Conservation (phyloP, 2,888 invertebrate genomes). For the Phasia obesa region DNA sequence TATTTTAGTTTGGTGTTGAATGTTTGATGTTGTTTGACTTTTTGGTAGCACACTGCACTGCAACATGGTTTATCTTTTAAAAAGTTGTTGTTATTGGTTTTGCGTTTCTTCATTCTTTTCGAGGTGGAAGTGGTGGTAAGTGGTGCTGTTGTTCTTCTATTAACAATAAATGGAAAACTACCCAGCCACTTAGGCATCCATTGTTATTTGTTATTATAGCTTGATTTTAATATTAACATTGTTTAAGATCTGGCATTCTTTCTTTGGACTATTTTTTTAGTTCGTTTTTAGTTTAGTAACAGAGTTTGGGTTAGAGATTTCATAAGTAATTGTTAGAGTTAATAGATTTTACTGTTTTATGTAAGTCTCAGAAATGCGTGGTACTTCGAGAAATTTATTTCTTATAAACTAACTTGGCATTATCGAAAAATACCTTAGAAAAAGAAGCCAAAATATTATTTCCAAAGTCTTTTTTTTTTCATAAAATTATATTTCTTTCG, state of each 20-base stretch:
- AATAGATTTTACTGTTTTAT: not conserved
- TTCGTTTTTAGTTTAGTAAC: not conserved
- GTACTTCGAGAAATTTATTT: no score
- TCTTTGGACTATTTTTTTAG: constrained; percentile 20
- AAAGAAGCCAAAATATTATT: no score
- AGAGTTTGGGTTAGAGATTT: constrained; percentile 42
- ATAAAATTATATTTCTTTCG: no score
- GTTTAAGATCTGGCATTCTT: constrained; percentile 48
- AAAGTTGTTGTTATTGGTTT: constrained; percentile 4
- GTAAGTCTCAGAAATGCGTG: not conserved
- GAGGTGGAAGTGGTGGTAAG: not conserved
- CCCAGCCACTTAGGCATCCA: constrained; percentile 69
- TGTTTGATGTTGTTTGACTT: constrained; percentile 66
- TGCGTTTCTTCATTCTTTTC: not conserved
- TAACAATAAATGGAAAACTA: constrained; percentile 62
- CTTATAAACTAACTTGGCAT: no score
- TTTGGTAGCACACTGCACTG: constrained; percentile 59
- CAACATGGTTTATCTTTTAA: constrained; percentile 47
- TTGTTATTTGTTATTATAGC: constrained; percentile 65
- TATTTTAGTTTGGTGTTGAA: constrained; percentile 60
- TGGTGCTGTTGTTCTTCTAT: constrained; percentile 54
- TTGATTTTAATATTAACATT: constrained; percentile 65
- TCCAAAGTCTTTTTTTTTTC: no score
- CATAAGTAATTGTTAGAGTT: not conserved
- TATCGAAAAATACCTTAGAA: no score